phyloP scores from a whole-genome alignment of 2,797 vertebrate genomes.

The Poliocrania exsul region DNA sequence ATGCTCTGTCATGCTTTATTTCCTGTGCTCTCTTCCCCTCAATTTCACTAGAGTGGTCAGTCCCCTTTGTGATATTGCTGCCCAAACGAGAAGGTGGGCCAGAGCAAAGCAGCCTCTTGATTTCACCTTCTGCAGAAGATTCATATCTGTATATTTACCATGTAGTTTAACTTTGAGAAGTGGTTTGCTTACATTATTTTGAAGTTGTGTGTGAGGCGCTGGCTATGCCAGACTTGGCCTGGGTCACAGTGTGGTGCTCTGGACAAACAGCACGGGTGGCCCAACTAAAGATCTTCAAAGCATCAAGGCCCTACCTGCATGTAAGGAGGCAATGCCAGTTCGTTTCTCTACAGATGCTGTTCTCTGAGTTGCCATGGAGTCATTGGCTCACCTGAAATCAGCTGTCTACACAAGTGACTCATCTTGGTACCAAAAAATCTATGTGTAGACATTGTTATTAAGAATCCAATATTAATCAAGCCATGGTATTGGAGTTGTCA shows the following conservation, averaged over 20 bases:
- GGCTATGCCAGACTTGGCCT: too few species aligned
- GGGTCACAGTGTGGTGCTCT: rapidly evolving
- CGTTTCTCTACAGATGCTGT: not conserved
- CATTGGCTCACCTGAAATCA: not conserved
- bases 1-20: not conserved
- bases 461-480: slow-evolving; percentile 67
- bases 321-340: not conserved
- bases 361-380: slow-evolving; percentile 6
- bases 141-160: not conserved
- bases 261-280: not conserved
- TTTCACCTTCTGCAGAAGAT: not conserved
- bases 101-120: not conserved
- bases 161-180: not conserved
- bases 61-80: not conserved
- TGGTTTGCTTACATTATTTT: not conserved
- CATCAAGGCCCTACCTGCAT: not conserved
- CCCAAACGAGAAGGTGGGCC: not conserved
- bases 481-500: slow-evolving; percentile 39
- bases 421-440: slow-evolving; percentile 34
- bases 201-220: not conserved
- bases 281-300: not conserved
- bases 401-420: slow-evolving; percentile 19
- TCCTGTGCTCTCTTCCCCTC: not conserved
- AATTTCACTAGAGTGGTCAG: not conserved
- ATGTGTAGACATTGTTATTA: slow-evolving; percentile 32